These are phyloP conservation scores for Heterodera schachtii DNA, from an alignment of 1,140 invertebrate genomes.

Conservation along the genomic window DNA sequence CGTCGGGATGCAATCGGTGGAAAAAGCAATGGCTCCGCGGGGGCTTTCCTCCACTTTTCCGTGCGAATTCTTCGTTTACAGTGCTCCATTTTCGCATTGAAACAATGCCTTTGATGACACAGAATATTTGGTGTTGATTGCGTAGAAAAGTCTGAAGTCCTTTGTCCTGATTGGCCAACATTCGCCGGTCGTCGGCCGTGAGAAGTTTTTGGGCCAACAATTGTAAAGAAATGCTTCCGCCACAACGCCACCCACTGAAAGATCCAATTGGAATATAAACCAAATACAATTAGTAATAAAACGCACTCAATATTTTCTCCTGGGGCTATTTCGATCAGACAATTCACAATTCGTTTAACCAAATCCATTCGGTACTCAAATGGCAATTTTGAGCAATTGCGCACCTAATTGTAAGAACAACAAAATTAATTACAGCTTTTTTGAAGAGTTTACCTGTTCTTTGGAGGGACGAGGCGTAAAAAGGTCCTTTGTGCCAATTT, in stretches of 20 bases:
- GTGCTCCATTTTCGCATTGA: constrained; percentile 26
- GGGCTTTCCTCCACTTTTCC: not conserved
- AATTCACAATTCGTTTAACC: constrained; percentile 20
- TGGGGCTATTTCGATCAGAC: constrained; percentile 14
- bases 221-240: constrained; percentile 15
- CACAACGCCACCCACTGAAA: constrained; percentile 22
- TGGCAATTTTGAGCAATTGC: constrained; percentile 41
- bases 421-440: constrained; percentile 1
- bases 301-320: constrained; percentile 32
- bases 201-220: constrained; percentile 30
- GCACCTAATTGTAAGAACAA: constrained; percentile 21
- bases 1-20: constrained; percentile 20
- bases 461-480: constrained; percentile 30
- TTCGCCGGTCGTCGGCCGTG: constrained; percentile 23
- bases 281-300: too few species aligned
- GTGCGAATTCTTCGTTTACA: constrained; percentile 17
- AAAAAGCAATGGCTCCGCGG: constrained; percentile 15
- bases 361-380: constrained; percentile 27
- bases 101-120: constrained; percentile 20
- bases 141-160: constrained; percentile 43
- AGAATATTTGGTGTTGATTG: constrained; percentile 40
- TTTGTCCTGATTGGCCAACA: constrained; percentile 33
- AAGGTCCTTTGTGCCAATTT: constrained; percentile 14
- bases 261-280: not conserved
- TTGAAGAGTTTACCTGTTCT: constrained; percentile 4